Conservation (phyloP, 2,113 vertebrate genomes). For the Chlamydotis undulata region DNA sequence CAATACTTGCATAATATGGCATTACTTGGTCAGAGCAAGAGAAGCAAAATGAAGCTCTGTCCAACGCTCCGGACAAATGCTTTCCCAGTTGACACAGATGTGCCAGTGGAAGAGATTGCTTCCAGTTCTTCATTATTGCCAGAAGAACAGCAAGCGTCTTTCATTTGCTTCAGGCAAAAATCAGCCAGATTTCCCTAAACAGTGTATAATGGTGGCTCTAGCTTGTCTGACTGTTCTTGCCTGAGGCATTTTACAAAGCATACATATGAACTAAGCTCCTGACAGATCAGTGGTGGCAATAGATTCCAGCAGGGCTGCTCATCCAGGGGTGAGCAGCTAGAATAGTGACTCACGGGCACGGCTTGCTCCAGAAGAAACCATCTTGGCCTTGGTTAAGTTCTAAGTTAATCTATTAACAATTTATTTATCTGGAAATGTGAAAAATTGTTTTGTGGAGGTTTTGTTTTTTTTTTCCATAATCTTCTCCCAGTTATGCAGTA, state of each 20-base stretch:
- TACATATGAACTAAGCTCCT: neutral
- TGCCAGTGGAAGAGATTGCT: neutral
- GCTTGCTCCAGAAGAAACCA: neutral
- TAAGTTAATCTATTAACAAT: neutral
- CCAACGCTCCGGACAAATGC: neutral
- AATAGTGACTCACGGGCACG: neutral
- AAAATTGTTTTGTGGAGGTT: neutral
- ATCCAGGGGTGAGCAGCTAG: neutral
- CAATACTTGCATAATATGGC: neutral
- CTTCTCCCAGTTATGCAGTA: neutral
- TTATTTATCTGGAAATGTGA: neutral
- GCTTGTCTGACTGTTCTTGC: neutral
- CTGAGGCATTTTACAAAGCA: neutral
- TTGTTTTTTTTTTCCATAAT: neutral
- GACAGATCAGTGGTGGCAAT: neutral
- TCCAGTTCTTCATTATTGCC: neutral
- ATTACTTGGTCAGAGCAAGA: neutral
- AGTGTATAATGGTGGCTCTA: neutral
- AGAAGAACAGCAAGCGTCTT: neutral
- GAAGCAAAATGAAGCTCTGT: neutral
- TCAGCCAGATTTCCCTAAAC: neutral
- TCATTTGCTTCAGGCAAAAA: conserved; percentile 33
- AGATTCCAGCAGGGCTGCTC: neutral
- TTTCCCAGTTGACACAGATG: neutral
- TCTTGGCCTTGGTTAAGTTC: neutral